Evolutionary conservation across 1,140 invertebrate genomes (phyloP).

Genomic region (Oryctes rhinoceros): DNA sequence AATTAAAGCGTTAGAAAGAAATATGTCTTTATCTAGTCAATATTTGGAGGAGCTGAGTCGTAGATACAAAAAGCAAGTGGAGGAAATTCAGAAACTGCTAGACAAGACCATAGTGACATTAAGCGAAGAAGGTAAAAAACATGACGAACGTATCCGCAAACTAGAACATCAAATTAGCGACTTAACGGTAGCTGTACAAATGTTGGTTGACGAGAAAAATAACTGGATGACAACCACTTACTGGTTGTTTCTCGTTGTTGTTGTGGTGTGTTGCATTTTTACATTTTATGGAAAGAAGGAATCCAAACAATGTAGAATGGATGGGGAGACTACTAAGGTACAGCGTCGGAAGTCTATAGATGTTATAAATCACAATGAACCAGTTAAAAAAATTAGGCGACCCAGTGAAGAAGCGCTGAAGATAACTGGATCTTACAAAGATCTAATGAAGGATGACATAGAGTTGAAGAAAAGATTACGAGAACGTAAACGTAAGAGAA

Average conservation of each 20-base stretch:
- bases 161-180: conserved; percentile 72
- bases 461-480: conserved; percentile 57
- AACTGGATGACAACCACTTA: conserved; percentile 70
- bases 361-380: conserved; percentile 63
- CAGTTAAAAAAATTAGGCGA: conserved; percentile 67
- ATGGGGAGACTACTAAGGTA: conserved; percentile 58
- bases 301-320: conserved; percentile 56
- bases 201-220: conserved; percentile 70
- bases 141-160: conserved; percentile 74
- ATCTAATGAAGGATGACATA: conserved; percentile 63
- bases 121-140: conserved; percentile 76
- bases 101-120: conserved; percentile 81
- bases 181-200: conserved; percentile 66
- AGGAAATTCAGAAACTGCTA: conserved; percentile 89
- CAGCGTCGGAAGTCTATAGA: conserved; percentile 69
- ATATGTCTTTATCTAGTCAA: conserved; percentile 94
- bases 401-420: conserved; percentile 82
- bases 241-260: conserved; percentile 63
- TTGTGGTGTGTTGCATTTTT: conserved; percentile 50
- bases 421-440: conserved; percentile 69
- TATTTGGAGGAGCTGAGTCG: conserved; percentile 95
- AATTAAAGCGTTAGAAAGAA: conserved; percentile 94
- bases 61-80: conserved; percentile 94
- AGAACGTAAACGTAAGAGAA: conserved; percentile 62
- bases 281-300: conserved; percentile 53